Conservation (phyloP, 2,888 invertebrate genomes). For the Pandemis cinnamomeana region DNA sequence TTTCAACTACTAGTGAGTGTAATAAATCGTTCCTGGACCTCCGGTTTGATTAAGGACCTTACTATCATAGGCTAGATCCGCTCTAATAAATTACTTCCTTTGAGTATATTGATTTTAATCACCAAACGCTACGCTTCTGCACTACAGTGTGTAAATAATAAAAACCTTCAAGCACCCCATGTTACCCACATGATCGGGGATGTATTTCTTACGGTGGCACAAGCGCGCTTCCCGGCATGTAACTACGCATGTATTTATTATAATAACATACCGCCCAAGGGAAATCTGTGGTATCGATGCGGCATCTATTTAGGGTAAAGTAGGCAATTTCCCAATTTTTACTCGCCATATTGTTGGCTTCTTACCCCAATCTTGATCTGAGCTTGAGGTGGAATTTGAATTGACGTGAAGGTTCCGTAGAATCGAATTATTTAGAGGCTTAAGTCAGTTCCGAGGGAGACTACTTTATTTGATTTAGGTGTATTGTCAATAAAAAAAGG, state of each 20-base stretch:
- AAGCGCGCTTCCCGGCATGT: background rate
- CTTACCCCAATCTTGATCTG: conserved; percentile 1
- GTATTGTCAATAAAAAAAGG: background rate
- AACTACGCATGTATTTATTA: conserved; percentile 11
- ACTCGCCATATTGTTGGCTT: background rate
- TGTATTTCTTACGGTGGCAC: background rate
- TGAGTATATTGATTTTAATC: too few relatives aligned
- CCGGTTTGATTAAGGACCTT: too few relatives aligned
- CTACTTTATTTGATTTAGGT: background rate
- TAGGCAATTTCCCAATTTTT: conserved; percentile 25
- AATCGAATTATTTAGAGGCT: conserved; percentile 1
- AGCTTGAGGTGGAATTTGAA: conserved; percentile 7
- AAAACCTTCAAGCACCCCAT: too few relatives aligned
- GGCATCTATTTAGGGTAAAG: conserved; percentile 8
- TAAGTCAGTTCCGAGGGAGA: background rate
- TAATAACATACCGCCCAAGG: conserved; percentile 23
- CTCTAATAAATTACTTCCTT: too few relatives aligned
- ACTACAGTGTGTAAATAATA: too few relatives aligned
- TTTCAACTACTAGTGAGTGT: too few relatives aligned
- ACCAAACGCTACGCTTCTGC: too few relatives aligned
- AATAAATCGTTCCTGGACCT: too few relatives aligned
- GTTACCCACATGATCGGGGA: too few relatives aligned
- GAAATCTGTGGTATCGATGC: conserved; percentile 23
- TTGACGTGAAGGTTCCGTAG: background rate
- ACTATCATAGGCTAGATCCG: too few relatives aligned